Evolutionary conservation across 2,113 vertebrate species (phyloP).

Genomic region (Sardina pilchardus): DNA sequence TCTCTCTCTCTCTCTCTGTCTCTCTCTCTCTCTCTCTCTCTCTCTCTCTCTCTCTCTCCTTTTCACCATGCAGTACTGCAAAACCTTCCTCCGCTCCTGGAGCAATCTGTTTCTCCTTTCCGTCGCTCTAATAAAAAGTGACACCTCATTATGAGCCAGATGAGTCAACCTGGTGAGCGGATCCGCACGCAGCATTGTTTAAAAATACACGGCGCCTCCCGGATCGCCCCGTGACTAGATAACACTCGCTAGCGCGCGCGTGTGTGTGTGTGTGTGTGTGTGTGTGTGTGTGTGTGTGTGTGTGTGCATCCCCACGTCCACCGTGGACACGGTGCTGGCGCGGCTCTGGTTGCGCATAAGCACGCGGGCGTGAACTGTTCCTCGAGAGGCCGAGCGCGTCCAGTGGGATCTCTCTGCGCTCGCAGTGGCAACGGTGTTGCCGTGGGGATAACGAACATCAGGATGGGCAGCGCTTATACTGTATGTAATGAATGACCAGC

Average conservation of each 20-base stretch:
- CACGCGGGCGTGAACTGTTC: background rate
- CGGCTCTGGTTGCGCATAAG: background rate
- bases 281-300: too few relatives aligned
- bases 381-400: background rate
- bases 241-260: too few relatives aligned
- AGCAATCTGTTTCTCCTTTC: slow-evolving; percentile 35
- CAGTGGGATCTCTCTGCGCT: background rate
- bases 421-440: background rate
- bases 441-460: background rate
- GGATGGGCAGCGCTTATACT: background rate
- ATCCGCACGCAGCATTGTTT: slow-evolving; percentile 19
- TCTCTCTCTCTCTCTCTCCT: slow-evolving; percentile 18
- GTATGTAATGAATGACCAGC: background rate
- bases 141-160: slow-evolving; percentile 45
- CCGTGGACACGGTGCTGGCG: background rate
- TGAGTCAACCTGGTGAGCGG: slow-evolving; percentile 44
- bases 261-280: too few relatives aligned
- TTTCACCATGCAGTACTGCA: slow-evolving; percentile 15
- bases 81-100: slow-evolving; percentile 28
- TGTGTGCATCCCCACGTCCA: background rate
- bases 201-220: background rate
- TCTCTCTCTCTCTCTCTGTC: background rate
- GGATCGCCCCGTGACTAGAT: background rate
- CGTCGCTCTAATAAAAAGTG: slow-evolving; percentile 47
- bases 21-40: background rate